A percentile compares a stretch with the other conserved stretches of the same genome.
Evolutionary conservation across 2,113 vertebrate genomes (phyloP).

Genomic region (Craseonycteris thonglongyai): DNA sequence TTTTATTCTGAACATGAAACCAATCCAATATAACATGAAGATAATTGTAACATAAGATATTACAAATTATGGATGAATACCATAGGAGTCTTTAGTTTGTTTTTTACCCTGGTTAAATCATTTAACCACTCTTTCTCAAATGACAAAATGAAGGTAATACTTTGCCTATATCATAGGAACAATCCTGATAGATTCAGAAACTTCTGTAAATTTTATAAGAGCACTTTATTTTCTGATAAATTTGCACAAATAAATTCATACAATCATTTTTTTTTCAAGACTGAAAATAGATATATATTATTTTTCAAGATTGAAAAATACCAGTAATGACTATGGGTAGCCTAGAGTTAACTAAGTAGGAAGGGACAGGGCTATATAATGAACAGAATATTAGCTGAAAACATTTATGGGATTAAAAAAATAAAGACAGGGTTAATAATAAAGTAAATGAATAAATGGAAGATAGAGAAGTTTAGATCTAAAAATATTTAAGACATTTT

Average conservation of each 20-base stretch:
- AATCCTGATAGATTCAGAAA: neutral
- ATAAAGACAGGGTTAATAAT: neutral
- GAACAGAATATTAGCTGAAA: slow-evolving; percentile 7
- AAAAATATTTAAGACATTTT: neutral
- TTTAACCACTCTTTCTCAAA: neutral
- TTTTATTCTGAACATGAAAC: slow-evolving; percentile 5
- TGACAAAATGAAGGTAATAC: neutral
- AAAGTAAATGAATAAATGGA: slow-evolving; percentile 1
- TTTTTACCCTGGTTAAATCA: neutral
- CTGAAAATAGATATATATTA: neutral
- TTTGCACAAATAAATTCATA: neutral
- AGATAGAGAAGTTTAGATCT: neutral
- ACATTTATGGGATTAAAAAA: neutral
- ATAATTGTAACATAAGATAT: neutral
- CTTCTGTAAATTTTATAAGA: neutral
- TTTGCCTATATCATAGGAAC: neutral
- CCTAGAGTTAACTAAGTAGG: neutral
- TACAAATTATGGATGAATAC: neutral
- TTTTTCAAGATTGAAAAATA: neutral
- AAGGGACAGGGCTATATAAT: neutral
- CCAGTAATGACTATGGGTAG: neutral
- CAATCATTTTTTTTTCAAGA: neutral
- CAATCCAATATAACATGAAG: neutral
- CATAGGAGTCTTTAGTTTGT: neutral
- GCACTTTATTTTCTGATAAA: neutral